Base-by-base conservation (phyloP, 2,888 invertebrate species). In the Amblyjoppa fuscipennis region DNA sequence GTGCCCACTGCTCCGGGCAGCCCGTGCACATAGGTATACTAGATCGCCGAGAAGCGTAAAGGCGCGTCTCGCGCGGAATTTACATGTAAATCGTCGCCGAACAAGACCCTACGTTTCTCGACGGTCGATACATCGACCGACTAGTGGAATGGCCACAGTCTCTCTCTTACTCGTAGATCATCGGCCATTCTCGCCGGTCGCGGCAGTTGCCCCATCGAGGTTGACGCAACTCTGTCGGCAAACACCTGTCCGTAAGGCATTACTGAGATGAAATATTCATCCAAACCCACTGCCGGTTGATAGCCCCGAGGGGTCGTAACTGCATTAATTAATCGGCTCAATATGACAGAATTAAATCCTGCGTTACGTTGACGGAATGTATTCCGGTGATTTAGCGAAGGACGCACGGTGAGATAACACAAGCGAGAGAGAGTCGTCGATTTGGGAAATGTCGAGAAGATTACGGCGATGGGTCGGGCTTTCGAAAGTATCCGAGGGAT, bases 261-360 rank as follows among this genome's bases (percentile, higher is more conserved):
- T 59, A 59, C 28, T 13, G 28, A 13, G 59, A 59, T 59, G 59
- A 25, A 59, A 59, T 59, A 59, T 59, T 59, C 28, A 13, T 49
- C 45, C 45, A 49, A 49, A 16, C 16, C 16, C 16, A 49, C 45
- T 16, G 45, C 45, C 45, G 5, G 13, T 49, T 16, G 13, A 49
- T 49, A 49, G 45, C 13, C 45, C 2, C 45, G 13, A 5, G 16
- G 45, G 45, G 13, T 16, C 45, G 45, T 49, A 49, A 49, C 45
- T 49, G 45, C 45, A 49, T 49, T 16, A 49, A 49, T 49, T 49
- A 49, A 49, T 16, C 16, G 45, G 13, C 45, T 49, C 45, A 49
- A 49, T 16, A 49, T 16, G 16, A 13, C 45, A 49, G 4, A 49
- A 4, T 16, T 49, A 16, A 49, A 49, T 49, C 45, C 4, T 49